These are phyloP conservation scores for Neoaliturus tenellus DNA, from an alignment of 2,888 invertebrate species.

Conservation along the genomic window DNA sequence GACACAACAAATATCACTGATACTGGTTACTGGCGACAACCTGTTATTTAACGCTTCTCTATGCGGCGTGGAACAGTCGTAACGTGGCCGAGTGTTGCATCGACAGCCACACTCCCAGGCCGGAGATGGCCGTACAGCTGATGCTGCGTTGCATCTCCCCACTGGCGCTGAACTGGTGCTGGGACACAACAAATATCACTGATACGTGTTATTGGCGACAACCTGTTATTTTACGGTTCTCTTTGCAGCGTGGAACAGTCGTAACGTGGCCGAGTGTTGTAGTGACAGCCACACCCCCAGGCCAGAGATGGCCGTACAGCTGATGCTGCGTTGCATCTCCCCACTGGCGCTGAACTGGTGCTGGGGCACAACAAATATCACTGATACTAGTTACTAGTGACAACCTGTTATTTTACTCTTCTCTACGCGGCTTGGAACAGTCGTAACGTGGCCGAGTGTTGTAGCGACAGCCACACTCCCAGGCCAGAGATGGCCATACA, in stretches of 20 bases:
- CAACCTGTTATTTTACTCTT: too few relatives aligned
- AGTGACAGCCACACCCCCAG: conserved; percentile 94
- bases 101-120: conserved; percentile 93
- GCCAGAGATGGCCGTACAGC: conserved; percentile 86
- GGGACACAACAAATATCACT: too few relatives aligned
- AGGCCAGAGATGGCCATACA: conserved; percentile 87
- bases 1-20: too few relatives aligned
- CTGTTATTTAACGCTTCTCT: too few relatives aligned
- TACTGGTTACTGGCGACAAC: too few relatives aligned
- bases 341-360: conserved; percentile 73
- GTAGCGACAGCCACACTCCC: conserved; percentile 93
- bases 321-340: conserved; percentile 85
- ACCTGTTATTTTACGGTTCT: too few relatives aligned
- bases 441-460: conserved; percentile 91
- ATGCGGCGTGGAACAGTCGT: conserved; percentile 90
- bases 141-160: conserved; percentile 85
- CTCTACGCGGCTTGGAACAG: conserved; percentile 92
- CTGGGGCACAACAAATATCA: too few relatives aligned
- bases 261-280: conserved; percentile 91
- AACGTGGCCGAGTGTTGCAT: conserved; percentile 92
- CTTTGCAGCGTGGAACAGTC: conserved; percentile 91
- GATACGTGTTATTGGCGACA: too few relatives aligned
- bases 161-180: conserved; percentile 72
- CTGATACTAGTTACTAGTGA: too few relatives aligned
- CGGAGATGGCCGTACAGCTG: conserved; percentile 86